phyloP scores from a whole-genome alignment of 2,888 invertebrate species.

The Phragmatobia fuliginosa region DNA sequence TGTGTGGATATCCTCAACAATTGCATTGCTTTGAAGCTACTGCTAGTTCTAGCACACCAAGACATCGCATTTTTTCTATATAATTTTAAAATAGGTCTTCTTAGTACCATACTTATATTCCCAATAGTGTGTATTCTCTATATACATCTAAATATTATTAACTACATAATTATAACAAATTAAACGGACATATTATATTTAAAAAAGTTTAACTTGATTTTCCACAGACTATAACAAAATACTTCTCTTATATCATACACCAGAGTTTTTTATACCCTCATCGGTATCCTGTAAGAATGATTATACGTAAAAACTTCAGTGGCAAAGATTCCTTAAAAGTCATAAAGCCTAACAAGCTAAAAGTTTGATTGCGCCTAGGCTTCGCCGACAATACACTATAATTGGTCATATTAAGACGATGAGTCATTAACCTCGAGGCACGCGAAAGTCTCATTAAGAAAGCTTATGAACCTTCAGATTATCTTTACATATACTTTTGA shows the following conservation, averaged over 20 bases:
- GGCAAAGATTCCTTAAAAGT: background rate
- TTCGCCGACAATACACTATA: background rate
- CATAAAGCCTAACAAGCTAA: background rate
- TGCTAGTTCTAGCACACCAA: no score
- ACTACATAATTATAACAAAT: no score
- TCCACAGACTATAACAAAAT: background rate
- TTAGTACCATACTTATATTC: no score
- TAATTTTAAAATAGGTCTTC: no score
- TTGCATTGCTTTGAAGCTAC: no score
- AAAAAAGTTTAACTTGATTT: background rate
- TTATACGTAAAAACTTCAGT: conserved; percentile 5
- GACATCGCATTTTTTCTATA: no score
- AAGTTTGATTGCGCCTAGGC: background rate
- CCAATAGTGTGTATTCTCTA: no score
- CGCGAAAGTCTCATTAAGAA: conserved; percentile 36
- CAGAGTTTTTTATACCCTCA: background rate
- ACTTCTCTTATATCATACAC: background rate
- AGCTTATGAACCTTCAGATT: conserved; percentile 20
- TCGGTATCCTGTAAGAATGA: background rate
- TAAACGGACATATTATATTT: no score
- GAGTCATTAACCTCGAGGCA: conserved; percentile 35
- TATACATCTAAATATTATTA: no score
- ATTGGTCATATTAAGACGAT: conserved; percentile 36
- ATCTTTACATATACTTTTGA: conserved; percentile 23
- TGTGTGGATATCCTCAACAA: conserved; percentile 19